Evolutionary conservation across 1,140 invertebrate species (phyloP).

Genomic region (Bicyclus anynana): DNA sequence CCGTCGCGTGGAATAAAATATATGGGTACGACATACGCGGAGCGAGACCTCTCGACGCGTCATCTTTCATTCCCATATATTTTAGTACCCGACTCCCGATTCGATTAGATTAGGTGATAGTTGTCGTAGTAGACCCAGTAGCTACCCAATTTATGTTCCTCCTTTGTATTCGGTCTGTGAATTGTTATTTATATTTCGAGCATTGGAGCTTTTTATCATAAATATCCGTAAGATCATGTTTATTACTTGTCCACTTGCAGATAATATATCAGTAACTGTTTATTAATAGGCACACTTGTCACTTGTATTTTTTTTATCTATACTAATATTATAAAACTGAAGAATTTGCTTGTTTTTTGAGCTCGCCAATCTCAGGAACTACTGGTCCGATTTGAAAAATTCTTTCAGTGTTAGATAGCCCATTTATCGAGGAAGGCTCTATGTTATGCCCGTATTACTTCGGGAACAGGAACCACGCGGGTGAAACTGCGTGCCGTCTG

Average conservation of each 20-base stretch:
- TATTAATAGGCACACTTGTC: no score
- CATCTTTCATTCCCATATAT: conserved; percentile 47
- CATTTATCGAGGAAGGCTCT: no score
- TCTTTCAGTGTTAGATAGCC: no score
- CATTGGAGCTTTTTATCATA: background rate
- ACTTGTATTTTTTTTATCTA: no score
- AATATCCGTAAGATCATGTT: background rate
- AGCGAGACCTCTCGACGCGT: conserved; percentile 43
- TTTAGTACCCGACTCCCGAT: conserved; percentile 36
- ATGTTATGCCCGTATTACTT: no score
- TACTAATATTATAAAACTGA: no score
- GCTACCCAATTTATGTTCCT: conserved; percentile 37
- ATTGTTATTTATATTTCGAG: conserved; percentile 22
- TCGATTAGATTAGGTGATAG: conserved; percentile 47
- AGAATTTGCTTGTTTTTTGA: no score
- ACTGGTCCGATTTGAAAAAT: no score
- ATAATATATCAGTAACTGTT: no score
- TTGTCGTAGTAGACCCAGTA: conserved; percentile 32
- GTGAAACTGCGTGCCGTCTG: no score
- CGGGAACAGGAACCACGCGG: no score
- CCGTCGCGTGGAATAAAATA: conserved; percentile 37
- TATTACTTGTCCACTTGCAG: background rate
- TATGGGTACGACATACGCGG: conserved; percentile 34
- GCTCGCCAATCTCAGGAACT: no score
- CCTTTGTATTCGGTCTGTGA: conserved; percentile 31